Evolutionary conservation across 2,113 vertebrate genomes (phyloP).

Genomic region (Grantiella picta): DNA sequence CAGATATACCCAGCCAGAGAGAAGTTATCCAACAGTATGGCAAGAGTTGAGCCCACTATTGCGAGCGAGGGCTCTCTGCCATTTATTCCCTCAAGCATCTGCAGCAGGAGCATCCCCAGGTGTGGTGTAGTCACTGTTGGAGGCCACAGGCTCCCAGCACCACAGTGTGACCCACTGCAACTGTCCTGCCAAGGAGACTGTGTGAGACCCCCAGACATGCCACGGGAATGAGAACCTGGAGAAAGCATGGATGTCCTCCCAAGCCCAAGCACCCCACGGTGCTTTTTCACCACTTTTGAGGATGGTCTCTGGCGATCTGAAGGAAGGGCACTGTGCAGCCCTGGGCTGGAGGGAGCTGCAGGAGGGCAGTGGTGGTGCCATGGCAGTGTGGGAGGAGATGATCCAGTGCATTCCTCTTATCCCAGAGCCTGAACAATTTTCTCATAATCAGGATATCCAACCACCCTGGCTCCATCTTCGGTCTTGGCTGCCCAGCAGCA

Average conservation of each 20-base stretch:
- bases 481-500: background rate
- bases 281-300: background rate
- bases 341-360: background rate
- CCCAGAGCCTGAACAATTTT: background rate
- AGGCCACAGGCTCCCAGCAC: background rate
- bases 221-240: background rate
- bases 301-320: background rate
- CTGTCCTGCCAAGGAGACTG: background rate
- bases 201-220: background rate
- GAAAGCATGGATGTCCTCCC: background rate
- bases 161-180: accelerated
- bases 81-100: background rate
- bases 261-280: accelerated
- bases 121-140: too few species aligned
- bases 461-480: background rate
- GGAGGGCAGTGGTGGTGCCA: background rate
- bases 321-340: background rate
- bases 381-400: background rate
- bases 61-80: background rate
- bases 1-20: background rate
- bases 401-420: background rate
- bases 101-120: background rate
- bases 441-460: background rate
- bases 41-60: background rate
- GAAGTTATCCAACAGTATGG: background rate